Base-by-base conservation (phyloP, 2,797 vertebrate genomes). In the Streptopelia turtur region DNA sequence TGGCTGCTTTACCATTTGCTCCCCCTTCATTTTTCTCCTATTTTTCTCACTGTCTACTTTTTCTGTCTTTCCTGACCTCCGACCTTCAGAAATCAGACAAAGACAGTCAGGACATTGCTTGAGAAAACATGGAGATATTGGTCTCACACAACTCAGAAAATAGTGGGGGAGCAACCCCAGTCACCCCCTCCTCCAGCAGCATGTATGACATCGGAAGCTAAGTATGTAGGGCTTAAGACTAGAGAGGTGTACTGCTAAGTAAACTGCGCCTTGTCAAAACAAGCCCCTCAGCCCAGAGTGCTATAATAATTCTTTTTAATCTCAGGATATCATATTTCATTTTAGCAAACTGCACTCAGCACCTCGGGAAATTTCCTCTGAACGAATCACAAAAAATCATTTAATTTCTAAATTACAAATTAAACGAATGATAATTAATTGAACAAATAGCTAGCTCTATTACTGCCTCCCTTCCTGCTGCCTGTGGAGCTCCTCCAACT, bases 361-460 rank as follows among this genome's bases (percentile, higher is more conserved):
- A 94, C 82, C 89, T 95, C 7, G 0, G 81, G 70, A 95, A 92
- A 90, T 94, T 71, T 95, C 75, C 11, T 64, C 71, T 35, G 75
- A 87, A 71, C 65, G 78, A 81, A 86, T 91, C 57, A 69, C 65
- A 78, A 93, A 87, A 91, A 81, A 83, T 49, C 0, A 87, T 85
- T 89, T 83, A 18, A 77, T 87, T 95, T 89, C 87, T 86, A 92
- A 92, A 91, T 85, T 92, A 71, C 57, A 87, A 96, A 85, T 87
- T 80, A 93, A 92, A 91, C 3, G 43, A 92, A 78, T 75, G 18
- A 55, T 75, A 93, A 92, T 83, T 95, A 95, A 94, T 83, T 53
- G 71, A 93, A 60, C 37, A 92, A 91, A 94, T 70, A 91, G 27
- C n/a, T 77, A 55, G 41, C 33, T 91, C 53, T 83, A 15, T 89